Conservation (phyloP, 2,888 invertebrate species). For the Schrankia costaestrigalis region DNA sequence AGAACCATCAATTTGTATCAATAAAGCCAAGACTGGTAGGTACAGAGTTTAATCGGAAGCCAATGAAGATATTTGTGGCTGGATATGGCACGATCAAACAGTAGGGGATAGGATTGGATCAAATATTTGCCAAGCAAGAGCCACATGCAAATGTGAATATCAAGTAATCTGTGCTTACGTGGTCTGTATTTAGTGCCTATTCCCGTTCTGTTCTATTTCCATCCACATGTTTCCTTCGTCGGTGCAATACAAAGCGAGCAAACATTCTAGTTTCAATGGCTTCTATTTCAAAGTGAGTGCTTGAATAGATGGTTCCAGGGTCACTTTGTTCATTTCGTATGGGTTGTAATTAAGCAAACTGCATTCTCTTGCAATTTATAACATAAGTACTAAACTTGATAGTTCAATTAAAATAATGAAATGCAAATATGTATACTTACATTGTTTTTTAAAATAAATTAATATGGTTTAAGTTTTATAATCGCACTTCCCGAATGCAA, state of each 20-base stretch:
- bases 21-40: slow-evolving; percentile 17
- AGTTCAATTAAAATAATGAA: too few relatives aligned
- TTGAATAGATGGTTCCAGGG: not conserved
- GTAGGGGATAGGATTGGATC: slow-evolving; percentile 36
- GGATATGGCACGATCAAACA: slow-evolving; percentile 39
- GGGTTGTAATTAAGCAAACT: not conserved
- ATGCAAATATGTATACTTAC: too few relatives aligned
- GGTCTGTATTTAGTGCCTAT: slow-evolving; percentile 8
- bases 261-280: slow-evolving; percentile 1
- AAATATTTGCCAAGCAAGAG: slow-evolving; percentile 38
- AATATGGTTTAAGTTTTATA: too few relatives aligned
- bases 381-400: too few relatives aligned
- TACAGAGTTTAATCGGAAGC: slow-evolving; percentile 28
- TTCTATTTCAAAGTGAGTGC: slow-evolving; percentile 4
- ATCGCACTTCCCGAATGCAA: too few relatives aligned
- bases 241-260: slow-evolving; percentile 9
- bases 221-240: slow-evolving; percentile 5
- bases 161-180: slow-evolving; percentile 16
- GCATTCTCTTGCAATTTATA: too few relatives aligned
- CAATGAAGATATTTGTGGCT: slow-evolving; percentile 36
- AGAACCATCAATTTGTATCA: slow-evolving; percentile 10
- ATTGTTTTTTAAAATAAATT: too few relatives aligned
- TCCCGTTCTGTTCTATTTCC: slow-evolving; percentile 4
- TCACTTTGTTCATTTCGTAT: not conserved
- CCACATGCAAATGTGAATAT: slow-evolving; percentile 32